phyloP scores from a whole-genome alignment of 2,888 invertebrate genomes.

The Nephrotoma appendiculata region DNA sequence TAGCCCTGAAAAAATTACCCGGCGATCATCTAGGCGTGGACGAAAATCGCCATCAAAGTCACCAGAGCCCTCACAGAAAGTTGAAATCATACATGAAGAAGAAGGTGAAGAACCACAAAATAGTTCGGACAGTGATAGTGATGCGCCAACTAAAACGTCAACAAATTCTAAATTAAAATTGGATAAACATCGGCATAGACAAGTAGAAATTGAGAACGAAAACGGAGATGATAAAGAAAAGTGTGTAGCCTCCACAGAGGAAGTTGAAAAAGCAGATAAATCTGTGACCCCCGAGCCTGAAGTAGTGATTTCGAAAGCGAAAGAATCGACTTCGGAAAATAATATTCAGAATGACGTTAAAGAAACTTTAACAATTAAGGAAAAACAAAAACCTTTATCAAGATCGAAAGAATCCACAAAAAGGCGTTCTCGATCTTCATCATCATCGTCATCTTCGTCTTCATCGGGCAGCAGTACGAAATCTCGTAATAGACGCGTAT shows the following conservation, averaged over 20 bases:
- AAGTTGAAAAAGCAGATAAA: not conserved
- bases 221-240: not conserved
- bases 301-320: not conserved
- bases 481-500: slow-evolving; percentile 3
- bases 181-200: slow-evolving; percentile 3
- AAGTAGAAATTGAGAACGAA: not conserved
- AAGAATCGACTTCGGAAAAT: not conserved
- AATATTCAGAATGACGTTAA: not conserved
- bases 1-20: slow-evolving; percentile 25
- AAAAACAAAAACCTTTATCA: not conserved
- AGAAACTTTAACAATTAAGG: not conserved
- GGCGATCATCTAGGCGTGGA: slow-evolving; percentile 33
- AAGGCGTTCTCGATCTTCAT: not conserved
- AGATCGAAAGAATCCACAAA: not conserved
- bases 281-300: not conserved
- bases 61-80: slow-evolving; percentile 20
- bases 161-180: not conserved
- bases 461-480: not conserved
- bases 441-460: not conserved
- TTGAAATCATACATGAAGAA: slow-evolving; percentile 17
- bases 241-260: not conserved
- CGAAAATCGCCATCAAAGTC: slow-evolving; percentile 33
- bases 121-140: slow-evolving; percentile 13
- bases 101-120: slow-evolving; percentile 11
- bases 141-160: slow-evolving; percentile 6